Conservation (phyloP, 2,797 vertebrate species). For the Geotrypetes seraphini region DNA sequence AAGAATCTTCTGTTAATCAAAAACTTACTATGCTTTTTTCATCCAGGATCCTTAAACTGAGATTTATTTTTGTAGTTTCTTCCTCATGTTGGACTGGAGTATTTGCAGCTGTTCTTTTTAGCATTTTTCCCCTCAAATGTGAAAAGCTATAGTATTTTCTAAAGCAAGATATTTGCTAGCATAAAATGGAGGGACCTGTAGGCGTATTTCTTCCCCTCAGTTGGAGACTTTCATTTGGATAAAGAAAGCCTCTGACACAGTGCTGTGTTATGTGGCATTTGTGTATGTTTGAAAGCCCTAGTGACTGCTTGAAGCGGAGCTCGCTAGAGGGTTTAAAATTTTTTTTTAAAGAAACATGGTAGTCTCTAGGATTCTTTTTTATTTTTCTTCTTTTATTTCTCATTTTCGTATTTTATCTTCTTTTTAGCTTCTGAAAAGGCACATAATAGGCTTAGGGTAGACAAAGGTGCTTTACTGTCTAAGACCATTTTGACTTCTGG, state of each 20-base stretch:
- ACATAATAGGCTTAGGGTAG: too few species aligned
- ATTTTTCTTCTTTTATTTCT: fast-evolving
- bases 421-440: too few species aligned
- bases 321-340: not conserved
- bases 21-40: too few species aligned
- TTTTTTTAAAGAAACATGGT: not conserved
- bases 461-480: too few species aligned
- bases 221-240: not conserved
- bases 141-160: not conserved
- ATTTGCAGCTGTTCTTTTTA: not conserved
- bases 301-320: not conserved
- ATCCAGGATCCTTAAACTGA: too few species aligned
- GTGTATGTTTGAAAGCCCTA: not conserved
- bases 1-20: too few species aligned
- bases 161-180: not conserved
- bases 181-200: not conserved
- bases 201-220: not conserved
- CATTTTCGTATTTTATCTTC: too few species aligned
- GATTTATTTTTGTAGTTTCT: too few species aligned
- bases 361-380: fast-evolving
- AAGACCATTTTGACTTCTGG: too few species aligned
- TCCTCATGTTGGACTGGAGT: not conserved
- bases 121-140: fast-evolving
- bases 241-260: not conserved
- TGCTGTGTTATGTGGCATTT: not conserved